These are phyloP conservation scores for Donacobius atricapilla DNA, from an alignment of 2,113 vertebrate genomes.

Conservation along the genomic window DNA sequence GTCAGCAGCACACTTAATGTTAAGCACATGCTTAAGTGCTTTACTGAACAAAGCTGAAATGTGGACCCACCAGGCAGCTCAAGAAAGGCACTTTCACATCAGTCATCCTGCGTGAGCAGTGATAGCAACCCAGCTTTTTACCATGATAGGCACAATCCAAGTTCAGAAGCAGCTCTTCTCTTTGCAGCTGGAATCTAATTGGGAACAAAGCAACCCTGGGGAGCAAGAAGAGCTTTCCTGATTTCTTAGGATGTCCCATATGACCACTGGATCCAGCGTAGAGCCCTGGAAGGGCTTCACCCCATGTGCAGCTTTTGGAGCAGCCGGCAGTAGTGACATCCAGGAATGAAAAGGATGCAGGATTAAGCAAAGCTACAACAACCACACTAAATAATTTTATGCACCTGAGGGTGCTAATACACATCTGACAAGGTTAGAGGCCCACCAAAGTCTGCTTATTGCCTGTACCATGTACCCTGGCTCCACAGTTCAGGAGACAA, in stretches of 20 bases:
- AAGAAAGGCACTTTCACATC: background rate
- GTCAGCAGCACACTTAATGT: constrained; percentile 57
- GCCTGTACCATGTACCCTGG: background rate
- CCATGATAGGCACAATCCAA: background rate
- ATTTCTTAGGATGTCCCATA: background rate
- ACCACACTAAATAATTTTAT: background rate
- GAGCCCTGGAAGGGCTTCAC: background rate
- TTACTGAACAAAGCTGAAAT: constrained; percentile 20
- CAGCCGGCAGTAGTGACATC: background rate
- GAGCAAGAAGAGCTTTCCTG: background rate
- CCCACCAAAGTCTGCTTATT: background rate
- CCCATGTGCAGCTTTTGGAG: background rate
- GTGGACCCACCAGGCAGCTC: constrained; percentile 35
- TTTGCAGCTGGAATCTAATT: background rate
- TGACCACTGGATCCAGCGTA: background rate
- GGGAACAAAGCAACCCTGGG: background rate
- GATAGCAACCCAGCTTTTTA: background rate
- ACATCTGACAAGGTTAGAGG: background rate
- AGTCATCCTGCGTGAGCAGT: background rate
- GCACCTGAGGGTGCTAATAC: background rate
- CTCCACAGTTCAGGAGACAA: background rate
- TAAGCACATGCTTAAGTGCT: constrained; percentile 65
- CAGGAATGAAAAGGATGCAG: background rate
- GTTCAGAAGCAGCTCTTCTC: background rate
- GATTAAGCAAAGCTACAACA: background rate